Percentiles rank a stretch among this genome's conserved stretches.
These are phyloP conservation scores for Brachirus orientalis DNA, from an alignment of 2,113 vertebrate species.

Conservation along the genomic window DNA sequence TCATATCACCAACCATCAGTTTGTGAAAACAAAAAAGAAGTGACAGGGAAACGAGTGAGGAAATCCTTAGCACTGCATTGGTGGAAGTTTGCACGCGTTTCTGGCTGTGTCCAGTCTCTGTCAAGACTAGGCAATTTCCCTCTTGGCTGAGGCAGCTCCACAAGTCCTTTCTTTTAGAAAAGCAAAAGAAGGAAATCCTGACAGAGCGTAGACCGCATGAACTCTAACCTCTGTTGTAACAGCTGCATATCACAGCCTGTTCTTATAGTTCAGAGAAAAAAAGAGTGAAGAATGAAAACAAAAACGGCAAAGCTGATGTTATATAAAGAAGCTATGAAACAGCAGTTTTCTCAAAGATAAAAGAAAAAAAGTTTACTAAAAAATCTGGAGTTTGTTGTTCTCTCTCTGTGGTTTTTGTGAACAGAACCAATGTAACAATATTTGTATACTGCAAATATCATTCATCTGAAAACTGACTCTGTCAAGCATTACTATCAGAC, in stretches of 20 bases:
- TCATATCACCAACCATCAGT: constrained; percentile 21
- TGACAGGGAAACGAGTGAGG: constrained; percentile 36
- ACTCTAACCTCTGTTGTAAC: constrained; percentile 57
- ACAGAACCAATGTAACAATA: no score
- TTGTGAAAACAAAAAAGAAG: not conserved
- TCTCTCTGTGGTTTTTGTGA: no score
- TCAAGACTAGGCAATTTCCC: constrained; percentile 40
- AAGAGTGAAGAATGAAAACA: not conserved
- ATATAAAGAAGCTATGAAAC: constrained; percentile 7
- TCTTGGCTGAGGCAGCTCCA: constrained; percentile 17
- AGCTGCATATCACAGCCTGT: constrained; percentile 39
- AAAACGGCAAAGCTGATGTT: constrained; percentile 1
- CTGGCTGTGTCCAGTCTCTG: constrained; percentile 36
- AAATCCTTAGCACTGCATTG: constrained; percentile 39
- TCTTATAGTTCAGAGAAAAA: constrained; percentile 18
- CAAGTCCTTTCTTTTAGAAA: constrained; percentile 34
- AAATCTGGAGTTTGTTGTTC: no score
- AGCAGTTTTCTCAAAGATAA: not conserved
- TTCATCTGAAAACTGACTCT: no score
- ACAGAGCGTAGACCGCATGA: constrained; percentile 41
- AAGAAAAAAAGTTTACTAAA: no score
- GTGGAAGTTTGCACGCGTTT: constrained; percentile 36
- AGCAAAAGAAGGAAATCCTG: constrained; percentile 72
- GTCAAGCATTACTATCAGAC: no score
- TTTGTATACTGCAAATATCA: no score